Evolutionary conservation across 2,113 vertebrate genomes (phyloP).

Genomic region (Siniperca chuatsi): DNA sequence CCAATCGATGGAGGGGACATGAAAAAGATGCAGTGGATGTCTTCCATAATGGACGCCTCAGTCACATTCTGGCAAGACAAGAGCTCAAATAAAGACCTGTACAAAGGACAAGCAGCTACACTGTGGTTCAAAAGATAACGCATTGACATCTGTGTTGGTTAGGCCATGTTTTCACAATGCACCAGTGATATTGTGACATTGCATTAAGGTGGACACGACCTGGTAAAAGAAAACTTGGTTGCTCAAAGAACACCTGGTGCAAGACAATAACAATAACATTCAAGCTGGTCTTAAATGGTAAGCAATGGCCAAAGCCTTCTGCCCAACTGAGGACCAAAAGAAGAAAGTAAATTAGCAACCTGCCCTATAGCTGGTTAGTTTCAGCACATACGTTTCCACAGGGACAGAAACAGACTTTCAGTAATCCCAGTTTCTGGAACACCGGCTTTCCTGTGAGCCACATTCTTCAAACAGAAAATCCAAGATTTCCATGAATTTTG

Average conservation of each 20-base stretch:
- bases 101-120: neutral
- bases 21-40: neutral
- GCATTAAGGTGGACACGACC: neutral
- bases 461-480: conserved; percentile 18
- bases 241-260: neutral
- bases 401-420: conserved; percentile 22
- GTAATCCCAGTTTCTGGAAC: conserved; percentile 43
- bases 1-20: neutral
- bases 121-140: neutral
- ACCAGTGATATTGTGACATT: neutral
- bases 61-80: neutral
- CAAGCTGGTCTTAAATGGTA: neutral
- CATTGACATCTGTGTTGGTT: neutral
- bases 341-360: neutral
- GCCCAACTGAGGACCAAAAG: neutral
- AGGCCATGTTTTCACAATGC: neutral
- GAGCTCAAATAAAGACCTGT: neutral
- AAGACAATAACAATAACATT: neutral
- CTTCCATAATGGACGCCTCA: neutral
- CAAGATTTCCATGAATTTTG: conserved; percentile 19
- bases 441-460: conserved; percentile 13
- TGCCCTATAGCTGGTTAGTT: neutral
- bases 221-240: neutral
- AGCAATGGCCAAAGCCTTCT: neutral
- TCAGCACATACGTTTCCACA: conserved; percentile 9